These are phyloP conservation scores for Troilus luridus DNA, from an alignment of 2,888 invertebrate species.

Conservation along the genomic window DNA sequence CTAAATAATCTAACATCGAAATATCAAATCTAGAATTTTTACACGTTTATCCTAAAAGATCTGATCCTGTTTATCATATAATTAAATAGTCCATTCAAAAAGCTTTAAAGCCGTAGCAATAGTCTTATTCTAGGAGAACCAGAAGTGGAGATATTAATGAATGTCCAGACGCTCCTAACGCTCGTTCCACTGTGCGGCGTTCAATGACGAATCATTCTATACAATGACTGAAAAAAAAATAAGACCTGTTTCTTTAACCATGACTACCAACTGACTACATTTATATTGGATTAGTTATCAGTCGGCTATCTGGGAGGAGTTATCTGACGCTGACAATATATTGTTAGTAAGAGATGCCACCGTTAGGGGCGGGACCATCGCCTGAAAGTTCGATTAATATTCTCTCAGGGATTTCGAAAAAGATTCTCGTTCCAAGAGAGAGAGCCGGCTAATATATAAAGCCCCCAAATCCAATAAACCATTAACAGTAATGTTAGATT, in stretches of 20 bases:
- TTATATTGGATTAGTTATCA: slow-evolving; percentile 20
- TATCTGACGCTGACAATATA: background rate
- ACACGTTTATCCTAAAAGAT: too few relatives aligned
- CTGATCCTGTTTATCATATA: too few relatives aligned
- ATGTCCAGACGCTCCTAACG: too few relatives aligned
- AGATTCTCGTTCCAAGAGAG: slow-evolving; percentile 23
- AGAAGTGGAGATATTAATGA: too few relatives aligned
- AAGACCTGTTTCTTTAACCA: background rate
- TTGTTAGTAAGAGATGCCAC: background rate
- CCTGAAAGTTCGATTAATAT: background rate
- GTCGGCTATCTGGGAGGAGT: background rate
- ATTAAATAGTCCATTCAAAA: too few relatives aligned
- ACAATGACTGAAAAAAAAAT: background rate
- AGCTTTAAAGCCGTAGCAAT: too few relatives aligned
- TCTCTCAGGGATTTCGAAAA: background rate
- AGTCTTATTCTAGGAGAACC: too few relatives aligned
- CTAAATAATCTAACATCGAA: too few relatives aligned
- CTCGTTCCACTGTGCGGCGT: too few relatives aligned
- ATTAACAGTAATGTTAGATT: slow-evolving; percentile 46
- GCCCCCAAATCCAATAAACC: slow-evolving; percentile 46
- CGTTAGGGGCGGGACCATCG: background rate
- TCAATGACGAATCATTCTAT: background rate
- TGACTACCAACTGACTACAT: background rate
- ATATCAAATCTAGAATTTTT: too few relatives aligned
- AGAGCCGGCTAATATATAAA: slow-evolving; percentile 53